Evolutionary conservation across 2,113 vertebrate species (phyloP).

Genomic region (Boleophthalmus pectinirostris): DNA sequence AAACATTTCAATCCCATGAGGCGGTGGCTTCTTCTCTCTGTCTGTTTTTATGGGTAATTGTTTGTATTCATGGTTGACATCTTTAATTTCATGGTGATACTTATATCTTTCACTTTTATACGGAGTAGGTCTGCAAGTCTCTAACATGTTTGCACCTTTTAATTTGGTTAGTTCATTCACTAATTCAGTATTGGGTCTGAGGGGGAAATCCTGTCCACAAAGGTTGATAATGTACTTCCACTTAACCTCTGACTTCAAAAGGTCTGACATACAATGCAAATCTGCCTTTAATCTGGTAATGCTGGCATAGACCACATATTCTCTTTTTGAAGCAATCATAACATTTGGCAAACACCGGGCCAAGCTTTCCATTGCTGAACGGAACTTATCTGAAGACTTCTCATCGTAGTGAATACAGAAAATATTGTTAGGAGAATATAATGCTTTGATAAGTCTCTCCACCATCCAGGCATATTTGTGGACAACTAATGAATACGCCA

Average conservation of each 20-base stretch:
- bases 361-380: conserved; percentile 47
- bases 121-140: conserved; percentile 31
- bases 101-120: conserved; percentile 31
- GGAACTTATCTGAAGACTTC: conserved; percentile 54
- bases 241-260: conserved; percentile 44
- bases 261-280: conserved; percentile 60
- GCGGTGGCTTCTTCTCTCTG: conserved; percentile 62
- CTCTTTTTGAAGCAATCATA: conserved; percentile 49
- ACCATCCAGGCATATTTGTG: conserved; percentile 63
- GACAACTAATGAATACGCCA: conserved; percentile 65
- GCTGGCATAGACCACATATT: conserved; percentile 42
- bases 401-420: conserved; percentile 64
- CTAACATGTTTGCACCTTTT: conserved; percentile 55
- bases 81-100: conserved; percentile 37
- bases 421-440: conserved; percentile 53
- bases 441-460: conserved; percentile 48
- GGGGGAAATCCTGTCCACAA: conserved; percentile 67
- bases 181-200: conserved; percentile 56
- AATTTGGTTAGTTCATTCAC: conserved; percentile 46
- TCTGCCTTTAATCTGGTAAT: conserved; percentile 55
- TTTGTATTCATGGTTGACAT: conserved; percentile 20
- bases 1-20: conserved; percentile 87
- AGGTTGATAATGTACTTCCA: conserved; percentile 68
- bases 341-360: conserved; percentile 60
- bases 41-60: conserved; percentile 42